These are phyloP conservation scores for Pachyuromys duprasi DNA, from an alignment of 2,797 vertebrate species.

Conservation along the genomic window DNA sequence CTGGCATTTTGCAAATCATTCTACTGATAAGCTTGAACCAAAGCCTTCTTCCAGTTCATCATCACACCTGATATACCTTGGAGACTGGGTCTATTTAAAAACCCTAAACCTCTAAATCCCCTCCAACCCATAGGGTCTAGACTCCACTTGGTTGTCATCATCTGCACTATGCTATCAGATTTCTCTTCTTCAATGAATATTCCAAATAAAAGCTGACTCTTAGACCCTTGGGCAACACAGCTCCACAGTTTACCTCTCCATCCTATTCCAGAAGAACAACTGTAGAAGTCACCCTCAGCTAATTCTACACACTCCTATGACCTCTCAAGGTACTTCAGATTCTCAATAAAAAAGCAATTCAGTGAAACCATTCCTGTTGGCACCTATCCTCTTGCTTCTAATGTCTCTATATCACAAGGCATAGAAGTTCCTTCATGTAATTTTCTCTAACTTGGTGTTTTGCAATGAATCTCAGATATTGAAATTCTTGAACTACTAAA, in stretches of 20 bases:
- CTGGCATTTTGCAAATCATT: neutral
- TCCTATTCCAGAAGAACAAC: neutral
- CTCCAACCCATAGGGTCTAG: neutral
- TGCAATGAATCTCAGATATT: neutral
- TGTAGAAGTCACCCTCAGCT: neutral
- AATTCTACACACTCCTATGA: neutral
- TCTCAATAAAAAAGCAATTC: neutral
- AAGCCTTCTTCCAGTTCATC: neutral
- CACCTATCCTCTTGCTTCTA: neutral
- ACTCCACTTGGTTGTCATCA: neutral
- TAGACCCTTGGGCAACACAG: neutral
- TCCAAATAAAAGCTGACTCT: neutral
- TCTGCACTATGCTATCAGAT: neutral
- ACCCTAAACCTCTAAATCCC: neutral
- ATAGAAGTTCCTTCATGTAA: neutral
- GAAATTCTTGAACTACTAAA: neutral
- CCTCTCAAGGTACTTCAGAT: neutral
- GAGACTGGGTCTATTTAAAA: neutral
- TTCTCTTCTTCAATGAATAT: neutral
- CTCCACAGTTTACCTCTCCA: neutral
- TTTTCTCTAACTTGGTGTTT: neutral
- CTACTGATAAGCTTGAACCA: neutral
- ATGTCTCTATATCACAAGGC: neutral
- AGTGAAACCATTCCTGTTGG: neutral
- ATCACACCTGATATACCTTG: neutral